Evolutionary conservation across 2,888 invertebrate species (phyloP), one percentile per base, ranked within the genome.

Genomic region (Congeria kusceri): DNA sequence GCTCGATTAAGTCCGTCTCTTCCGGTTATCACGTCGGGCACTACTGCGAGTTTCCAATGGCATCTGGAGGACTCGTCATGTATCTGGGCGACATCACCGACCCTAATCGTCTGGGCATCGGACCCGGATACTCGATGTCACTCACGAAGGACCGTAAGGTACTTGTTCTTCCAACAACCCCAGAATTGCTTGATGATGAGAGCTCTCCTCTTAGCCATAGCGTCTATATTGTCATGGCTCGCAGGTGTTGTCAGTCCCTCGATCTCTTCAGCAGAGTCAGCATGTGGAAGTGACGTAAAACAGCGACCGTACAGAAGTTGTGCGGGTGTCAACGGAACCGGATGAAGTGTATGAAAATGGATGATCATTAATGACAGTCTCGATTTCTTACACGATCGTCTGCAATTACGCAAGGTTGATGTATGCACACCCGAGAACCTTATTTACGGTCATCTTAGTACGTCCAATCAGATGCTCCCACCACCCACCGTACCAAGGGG

Each of bases 401-500:
- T 13, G 18, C 18, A 44, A 44, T 18, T 9, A 13, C 46, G 9
- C 46, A 18, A 44, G 18, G 46, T 44, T 25, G 23, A 53, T 20
- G 25, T 53, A 53, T 53, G 53, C 20, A n/a, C 53, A 20, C 9
- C 53, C 53, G 18, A 53, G 53, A n/a, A 53, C 53, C 18, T 53
- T 53, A 11, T 53, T 53, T 9, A 53, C 1, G 18, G 53, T 20
- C 9, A 25, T 18, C n/a, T 13, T 53, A 7, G 53, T 53, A 1
- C 13, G 11, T 9, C 53, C 53, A 53, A 53, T 53, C 9, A 53
- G 53, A 9, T 20, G 53, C 53, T 53, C 53, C 53, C 53, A 53
- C 53, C 7, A 53, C n/a, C 53, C 53, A 9, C 53, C 53, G 53
- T 53, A 53, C 53, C 53, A 53, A 11, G 53, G 53, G 25, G 53